phyloP scores from a whole-genome alignment of 2,888 invertebrate genomes.

The Thereva nobilitata region DNA sequence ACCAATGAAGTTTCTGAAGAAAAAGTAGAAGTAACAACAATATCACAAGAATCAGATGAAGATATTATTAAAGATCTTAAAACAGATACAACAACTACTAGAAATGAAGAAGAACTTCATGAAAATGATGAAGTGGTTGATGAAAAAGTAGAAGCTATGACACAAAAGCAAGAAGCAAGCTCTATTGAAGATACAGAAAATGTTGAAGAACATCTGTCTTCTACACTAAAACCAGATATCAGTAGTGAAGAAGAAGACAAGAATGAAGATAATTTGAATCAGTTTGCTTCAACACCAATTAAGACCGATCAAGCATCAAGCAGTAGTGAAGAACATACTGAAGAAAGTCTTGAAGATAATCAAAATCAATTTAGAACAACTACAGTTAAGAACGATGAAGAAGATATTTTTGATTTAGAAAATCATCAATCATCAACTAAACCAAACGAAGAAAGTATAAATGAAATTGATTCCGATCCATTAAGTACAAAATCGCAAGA shows the following conservation, averaged over 20 bases:
- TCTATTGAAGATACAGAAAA: not conserved
- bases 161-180: not conserved
- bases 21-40: too few species aligned
- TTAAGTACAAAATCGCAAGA: not conserved
- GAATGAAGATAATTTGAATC: not conserved
- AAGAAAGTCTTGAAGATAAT: not conserved
- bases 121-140: not conserved
- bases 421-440: not conserved
- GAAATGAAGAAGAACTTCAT: not conserved
- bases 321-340: not conserved
- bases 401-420: not conserved
- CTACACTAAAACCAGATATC: too few species aligned
- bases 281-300: not conserved
- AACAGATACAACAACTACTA: not conserved
- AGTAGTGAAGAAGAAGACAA: conserved; percentile 2
- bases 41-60: too few species aligned
- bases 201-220: not conserved
- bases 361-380: not conserved
- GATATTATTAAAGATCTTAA: not conserved
- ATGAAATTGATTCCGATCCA: not conserved
- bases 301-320: not conserved
- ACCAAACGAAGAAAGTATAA: not conserved
- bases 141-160: not conserved
- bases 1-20: too few species aligned
- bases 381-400: not conserved